Evolutionary conservation across 2,888 invertebrate species (phyloP).

Genomic region (Euphydryas editha): DNA sequence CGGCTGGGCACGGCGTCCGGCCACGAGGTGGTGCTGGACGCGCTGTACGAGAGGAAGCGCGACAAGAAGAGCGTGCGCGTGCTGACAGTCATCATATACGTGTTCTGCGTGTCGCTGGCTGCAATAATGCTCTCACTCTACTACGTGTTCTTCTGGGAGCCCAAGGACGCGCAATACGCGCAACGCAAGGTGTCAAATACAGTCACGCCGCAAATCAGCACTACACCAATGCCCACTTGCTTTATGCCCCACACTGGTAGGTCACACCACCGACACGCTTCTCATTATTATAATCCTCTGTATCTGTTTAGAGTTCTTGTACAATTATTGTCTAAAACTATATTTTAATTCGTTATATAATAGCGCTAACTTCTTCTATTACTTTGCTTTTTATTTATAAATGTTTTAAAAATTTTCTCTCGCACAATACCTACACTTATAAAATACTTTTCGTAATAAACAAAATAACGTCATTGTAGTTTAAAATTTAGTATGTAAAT

Average conservation of each 20-base stretch:
- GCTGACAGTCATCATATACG: conserved; percentile 96
- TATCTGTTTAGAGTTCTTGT: conserved; percentile 1
- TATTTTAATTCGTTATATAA: background rate
- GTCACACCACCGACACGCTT: conserved; percentile 75
- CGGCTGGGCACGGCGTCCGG: conserved; percentile 65
- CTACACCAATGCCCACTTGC: conserved; percentile 83
- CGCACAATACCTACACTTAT: conserved; percentile 11
- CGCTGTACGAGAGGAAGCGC: conserved; percentile 91
- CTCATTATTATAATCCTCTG: conserved; percentile 33
- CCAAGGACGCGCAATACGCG: conserved; percentile 83
- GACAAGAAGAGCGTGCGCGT: conserved; percentile 95
- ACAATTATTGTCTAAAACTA: background rate
- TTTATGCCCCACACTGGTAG: conserved; percentile 82
- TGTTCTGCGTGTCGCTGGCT: conserved; percentile 96
- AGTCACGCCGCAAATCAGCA: conserved; percentile 79
- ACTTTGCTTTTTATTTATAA: background rate
- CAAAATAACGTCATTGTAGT: background rate
- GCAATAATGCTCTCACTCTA: conserved; percentile 97
- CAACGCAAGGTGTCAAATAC: conserved; percentile 80
- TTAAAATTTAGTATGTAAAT: background rate
- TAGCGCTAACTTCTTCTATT: background rate
- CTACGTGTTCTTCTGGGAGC: conserved; percentile 97
- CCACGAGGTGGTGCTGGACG: conserved; percentile 88
- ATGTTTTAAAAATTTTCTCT: conserved; percentile 4
- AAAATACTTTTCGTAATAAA: background rate